Evolutionary conservation across 2,797 vertebrate genomes (phyloP), one percentile per base, ranked within the genome.

Genomic region (Rhodeus uyekii): DNA sequence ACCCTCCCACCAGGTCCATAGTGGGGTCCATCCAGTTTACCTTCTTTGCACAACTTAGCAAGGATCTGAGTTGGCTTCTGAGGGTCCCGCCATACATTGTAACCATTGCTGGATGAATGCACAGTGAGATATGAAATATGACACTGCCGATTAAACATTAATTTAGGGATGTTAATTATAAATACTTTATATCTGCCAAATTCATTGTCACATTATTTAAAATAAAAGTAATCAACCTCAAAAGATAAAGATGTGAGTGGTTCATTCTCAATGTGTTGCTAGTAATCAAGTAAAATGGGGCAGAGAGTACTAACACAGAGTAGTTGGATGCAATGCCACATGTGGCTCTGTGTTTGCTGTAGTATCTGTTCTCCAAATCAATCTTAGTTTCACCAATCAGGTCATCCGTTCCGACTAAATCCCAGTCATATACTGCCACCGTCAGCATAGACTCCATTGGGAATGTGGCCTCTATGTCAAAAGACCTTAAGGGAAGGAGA

Each of bases 361-460:
- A 99, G 92, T 95, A 99, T 38, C 98, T 97, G 86, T 99, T 99
- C 93, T 99, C 98, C 91, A 99, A 90, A 90, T 99, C 98, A 0
- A 99, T 97, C 92, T 96, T 98, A 78, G 97, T 99, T 89, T 99
- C 98, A 36, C 98, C 98, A 0, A 99, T 99, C 89, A 99, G 95
- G 89, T 99, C 98, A 0, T 99, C 98, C 0, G 97, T 97, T 83
- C 98, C 98, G 7, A 99, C 98, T 91, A 99, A 80, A 84, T 99
- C 98, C 98, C 98, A 99, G 93, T 99, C 98, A 0, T 97, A 98
- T 78, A 99, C 93, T 0, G 97, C 95, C 85, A 99, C 97, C 0
- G 96, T 97, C 68, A 99, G 91, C 98, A 99, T 97, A 83, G 98
- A 99, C 90, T 99, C 98, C 97, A 98, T 98, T 86, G 98, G 98